These are phyloP conservation scores for Xylocampa areola DNA, from an alignment of 2,888 invertebrate genomes.

Conservation along the genomic window DNA sequence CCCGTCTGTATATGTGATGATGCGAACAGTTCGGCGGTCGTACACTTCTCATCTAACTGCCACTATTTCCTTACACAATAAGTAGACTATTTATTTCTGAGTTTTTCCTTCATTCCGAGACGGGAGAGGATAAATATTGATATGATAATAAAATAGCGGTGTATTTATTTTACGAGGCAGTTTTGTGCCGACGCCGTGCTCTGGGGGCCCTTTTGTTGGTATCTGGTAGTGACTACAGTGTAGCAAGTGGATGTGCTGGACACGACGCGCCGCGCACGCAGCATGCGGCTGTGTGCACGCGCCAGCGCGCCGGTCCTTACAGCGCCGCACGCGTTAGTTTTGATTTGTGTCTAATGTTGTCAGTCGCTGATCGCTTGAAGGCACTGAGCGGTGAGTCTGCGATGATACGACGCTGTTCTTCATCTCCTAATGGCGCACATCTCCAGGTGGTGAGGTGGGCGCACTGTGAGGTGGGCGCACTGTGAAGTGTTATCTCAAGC, in stretches of 20 bases:
- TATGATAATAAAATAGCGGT: background rate
- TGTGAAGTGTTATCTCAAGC: background rate
- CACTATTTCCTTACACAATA: background rate
- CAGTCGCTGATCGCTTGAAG: too few relatives aligned
- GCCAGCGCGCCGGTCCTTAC: too few relatives aligned
- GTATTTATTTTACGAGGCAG: slow-evolving; percentile 5
- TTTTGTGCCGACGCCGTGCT: background rate
- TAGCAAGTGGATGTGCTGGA: background rate
- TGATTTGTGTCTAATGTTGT: too few relatives aligned
- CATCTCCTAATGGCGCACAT: too few relatives aligned
- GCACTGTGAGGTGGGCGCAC: too few relatives aligned
- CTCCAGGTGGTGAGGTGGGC: too few relatives aligned
- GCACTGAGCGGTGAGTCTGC: too few relatives aligned
- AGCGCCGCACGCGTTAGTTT: too few relatives aligned
- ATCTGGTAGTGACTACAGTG: too few relatives aligned
- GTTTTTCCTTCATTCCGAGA: background rate
- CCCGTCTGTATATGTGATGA: background rate
- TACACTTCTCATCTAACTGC: background rate
- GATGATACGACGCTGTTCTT: too few relatives aligned
- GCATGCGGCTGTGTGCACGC: too few relatives aligned
- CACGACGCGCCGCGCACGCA: too few relatives aligned
- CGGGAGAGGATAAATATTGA: background rate
- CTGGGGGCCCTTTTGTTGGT: background rate
- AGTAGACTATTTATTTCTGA: background rate
- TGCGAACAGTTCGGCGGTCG: background rate